Conservation (phyloP, 1,140 invertebrate species). For the Aphaenogaster floridana region DNA sequence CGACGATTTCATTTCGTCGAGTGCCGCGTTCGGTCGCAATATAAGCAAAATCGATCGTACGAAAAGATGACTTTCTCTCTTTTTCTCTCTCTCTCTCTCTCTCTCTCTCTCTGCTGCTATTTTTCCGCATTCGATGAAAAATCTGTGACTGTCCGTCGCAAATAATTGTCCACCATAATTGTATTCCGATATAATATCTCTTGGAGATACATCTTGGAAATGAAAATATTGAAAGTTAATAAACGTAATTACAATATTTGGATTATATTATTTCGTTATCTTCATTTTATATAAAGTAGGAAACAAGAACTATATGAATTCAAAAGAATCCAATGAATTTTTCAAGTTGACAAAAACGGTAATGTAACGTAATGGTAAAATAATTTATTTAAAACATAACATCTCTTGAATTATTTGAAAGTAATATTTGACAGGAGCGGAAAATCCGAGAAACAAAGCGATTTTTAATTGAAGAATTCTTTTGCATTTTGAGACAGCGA, state of each 20-base stretch:
- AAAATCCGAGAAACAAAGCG: neutral
- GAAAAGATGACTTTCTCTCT: slow-evolving; percentile 10
- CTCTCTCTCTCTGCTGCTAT: neutral
- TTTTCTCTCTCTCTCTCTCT: neutral
- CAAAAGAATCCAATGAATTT: neutral
- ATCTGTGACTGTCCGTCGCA: neutral
- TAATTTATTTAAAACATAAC: neutral
- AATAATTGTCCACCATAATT: neutral
- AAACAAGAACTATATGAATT: neutral
- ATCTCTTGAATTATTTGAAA: neutral
- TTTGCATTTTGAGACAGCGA: neutral
- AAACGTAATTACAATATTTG: neutral
- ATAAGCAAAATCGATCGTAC: slow-evolving; percentile 15
- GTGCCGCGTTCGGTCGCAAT: neutral
- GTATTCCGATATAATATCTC: slow-evolving; percentile 3
- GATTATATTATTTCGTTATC: neutral
- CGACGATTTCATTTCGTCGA: slow-evolving; percentile 36
- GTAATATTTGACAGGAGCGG: neutral
- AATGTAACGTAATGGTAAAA: neutral
- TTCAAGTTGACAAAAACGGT: neutral
- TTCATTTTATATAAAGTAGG: neutral
- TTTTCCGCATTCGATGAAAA: slow-evolving; percentile 26
- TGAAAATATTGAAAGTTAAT: neutral
- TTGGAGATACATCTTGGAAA: neutral
- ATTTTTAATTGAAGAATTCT: neutral